phyloP scores from a whole-genome alignment of 2,888 invertebrate genomes.

The Tetragonisca angustula region DNA sequence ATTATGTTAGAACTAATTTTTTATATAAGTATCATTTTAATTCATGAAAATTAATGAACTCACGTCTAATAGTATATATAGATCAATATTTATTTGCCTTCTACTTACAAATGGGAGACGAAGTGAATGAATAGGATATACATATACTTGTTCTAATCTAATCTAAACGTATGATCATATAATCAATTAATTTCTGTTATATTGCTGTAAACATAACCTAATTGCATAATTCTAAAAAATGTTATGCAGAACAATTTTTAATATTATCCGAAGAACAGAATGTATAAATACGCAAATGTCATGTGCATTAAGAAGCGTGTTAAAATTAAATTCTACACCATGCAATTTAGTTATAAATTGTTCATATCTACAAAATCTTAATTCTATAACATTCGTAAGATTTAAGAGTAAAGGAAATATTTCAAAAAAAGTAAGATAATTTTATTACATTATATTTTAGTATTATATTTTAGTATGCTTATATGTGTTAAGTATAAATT shows the following conservation, averaged over 20 bases:
- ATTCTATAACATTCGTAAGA: constrained; percentile 32
- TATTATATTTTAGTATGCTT: not conserved
- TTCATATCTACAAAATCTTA: not conserved
- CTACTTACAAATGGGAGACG: too few relatives aligned
- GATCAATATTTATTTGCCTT: too few relatives aligned
- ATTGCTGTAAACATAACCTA: constrained; percentile 5
- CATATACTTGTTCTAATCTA: not conserved
- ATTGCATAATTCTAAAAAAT: constrained; percentile 24
- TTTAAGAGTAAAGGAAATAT: constrained; percentile 34
- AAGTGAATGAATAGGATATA: too few relatives aligned
- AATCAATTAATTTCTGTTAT: not conserved
- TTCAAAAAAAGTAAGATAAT: constrained; percentile 39
- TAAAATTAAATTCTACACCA: not conserved
- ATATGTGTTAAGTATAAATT: not conserved
- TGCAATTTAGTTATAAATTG: not conserved
- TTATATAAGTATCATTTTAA: not conserved
- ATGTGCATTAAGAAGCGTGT: not conserved
- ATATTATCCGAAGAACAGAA: constrained; percentile 30
- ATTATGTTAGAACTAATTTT: not conserved
- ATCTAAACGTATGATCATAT: not conserved
- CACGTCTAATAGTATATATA: not conserved
- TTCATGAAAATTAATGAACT: not conserved
- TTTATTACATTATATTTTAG: not conserved
- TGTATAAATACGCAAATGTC: constrained; percentile 27
- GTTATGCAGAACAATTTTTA: constrained; percentile 25